Conservation (phyloP, 2,888 invertebrate species). For the Galerucella nymphaeae region DNA sequence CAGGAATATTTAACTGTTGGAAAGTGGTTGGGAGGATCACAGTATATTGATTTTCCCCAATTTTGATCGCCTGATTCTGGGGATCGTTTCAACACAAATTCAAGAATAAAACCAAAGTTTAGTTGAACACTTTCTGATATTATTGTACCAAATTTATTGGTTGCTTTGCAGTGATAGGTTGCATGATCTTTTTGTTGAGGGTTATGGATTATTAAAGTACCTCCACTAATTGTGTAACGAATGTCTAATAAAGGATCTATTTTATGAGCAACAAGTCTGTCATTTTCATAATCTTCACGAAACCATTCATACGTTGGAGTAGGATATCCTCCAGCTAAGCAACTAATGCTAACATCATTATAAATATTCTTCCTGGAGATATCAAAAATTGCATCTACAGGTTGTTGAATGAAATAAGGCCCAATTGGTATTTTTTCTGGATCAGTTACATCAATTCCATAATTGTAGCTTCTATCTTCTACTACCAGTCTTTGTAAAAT, state of each 20-base stretch:
- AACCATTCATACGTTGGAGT: slow-evolving; percentile 92
- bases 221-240: slow-evolving; percentile 90
- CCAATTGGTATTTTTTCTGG: slow-evolving; percentile 86
- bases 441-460: slow-evolving; percentile 86
- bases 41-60: slow-evolving; percentile 93
- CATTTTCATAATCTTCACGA: slow-evolving; percentile 86
- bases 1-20: slow-evolving; percentile 91
- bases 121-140: slow-evolving; percentile 88
- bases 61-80: slow-evolving; percentile 88
- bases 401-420: slow-evolving; percentile 89
- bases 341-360: slow-evolving; percentile 83
- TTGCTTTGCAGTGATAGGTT: slow-evolving; percentile 90
- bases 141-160: slow-evolving; percentile 89
- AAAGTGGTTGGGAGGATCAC: slow-evolving; percentile 93
- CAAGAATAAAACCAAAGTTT: slow-evolving; percentile 89
- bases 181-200: slow-evolving; percentile 89
- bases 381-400: slow-evolving; percentile 85
- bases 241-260: slow-evolving; percentile 82
- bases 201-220: slow-evolving; percentile 87
- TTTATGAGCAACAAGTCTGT: slow-evolving; percentile 75
- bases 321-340: slow-evolving; percentile 88
- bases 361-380: slow-evolving; percentile 74
- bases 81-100: slow-evolving; percentile 89
- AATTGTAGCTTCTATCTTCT: slow-evolving; percentile 84
- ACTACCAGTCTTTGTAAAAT: slow-evolving; percentile 76